Base-by-base conservation (phyloP, 2,797 vertebrate genomes). In the Myotis myotis region DNA sequence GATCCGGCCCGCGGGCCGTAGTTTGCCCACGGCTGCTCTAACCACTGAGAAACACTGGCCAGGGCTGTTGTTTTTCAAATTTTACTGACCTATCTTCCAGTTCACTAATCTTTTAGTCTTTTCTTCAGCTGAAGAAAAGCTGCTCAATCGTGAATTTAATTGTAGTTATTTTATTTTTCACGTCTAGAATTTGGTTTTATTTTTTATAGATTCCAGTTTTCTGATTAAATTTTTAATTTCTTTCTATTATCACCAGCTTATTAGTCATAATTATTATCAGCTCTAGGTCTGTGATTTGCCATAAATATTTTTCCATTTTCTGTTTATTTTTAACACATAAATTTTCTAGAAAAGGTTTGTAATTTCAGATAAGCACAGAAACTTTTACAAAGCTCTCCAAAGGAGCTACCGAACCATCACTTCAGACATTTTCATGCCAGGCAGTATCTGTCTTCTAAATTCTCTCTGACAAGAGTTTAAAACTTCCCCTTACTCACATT, bases 351-450 rank as follows among this genome's bases (percentile, higher is more conserved):
- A 41, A 3, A 36, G 30, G 80, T 88, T 72, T 55, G 0, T 64
- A 25, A 17, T 92, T 91, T 92, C n/a, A 92, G 23, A 81, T 84
- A 81, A 87, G 33, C 80, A 74, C 12, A 64, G 12, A 75, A 84
- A 86, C 36, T 28, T 84, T 80, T 64, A 33, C 8, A 66, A 92
- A 85, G 3, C 0, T 80, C 64, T 38, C 5, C 19, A 62, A 85
- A 92, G 68, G 30, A 86, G 80, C 25, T 36, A 47, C 0, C 72
- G 82, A 66, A 1, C 4, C 6, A 47, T 64, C 36, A 36, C 8
- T 92, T 89, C 49, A 83, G 19, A 75, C 23, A 80, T 57, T 76
- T 85, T n/a, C 13, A 60, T 62, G 44, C 9, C 17, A 90, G 8
- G 25, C 6, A 55, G 6, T 71, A 92, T 68, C 49, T 91, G 12